phyloP scores from a whole-genome alignment of 1,140 invertebrate genomes.

The Pseudomyrmex flavicornis region DNA sequence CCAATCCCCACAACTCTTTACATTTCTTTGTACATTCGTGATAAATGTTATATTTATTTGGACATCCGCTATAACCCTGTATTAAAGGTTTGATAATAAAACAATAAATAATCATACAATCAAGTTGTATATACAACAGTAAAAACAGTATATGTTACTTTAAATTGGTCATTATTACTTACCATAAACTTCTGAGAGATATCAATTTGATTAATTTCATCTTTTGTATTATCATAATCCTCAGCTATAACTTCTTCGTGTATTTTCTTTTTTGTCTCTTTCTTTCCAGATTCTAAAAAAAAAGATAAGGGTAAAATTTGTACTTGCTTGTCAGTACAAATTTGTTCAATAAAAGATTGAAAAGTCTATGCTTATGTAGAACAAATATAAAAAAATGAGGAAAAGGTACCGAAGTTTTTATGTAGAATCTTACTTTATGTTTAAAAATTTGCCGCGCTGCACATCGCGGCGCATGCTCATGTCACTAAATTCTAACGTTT shows the following conservation, averaged over 20 bases:
- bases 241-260: constrained; percentile 95
- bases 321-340: background rate
- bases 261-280: constrained; percentile 83
- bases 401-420: too few relatives aligned
- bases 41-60: constrained; percentile 98
- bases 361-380: background rate
- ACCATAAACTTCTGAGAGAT: constrained; percentile 84
- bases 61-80: constrained; percentile 92
- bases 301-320: constrained; percentile 62
- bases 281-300: constrained; percentile 74
- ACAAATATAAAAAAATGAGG: too few relatives aligned
- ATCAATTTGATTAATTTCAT: constrained; percentile 82
- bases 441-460: too few relatives aligned
- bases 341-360: background rate
- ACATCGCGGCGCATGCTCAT: too few relatives aligned
- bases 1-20: constrained; percentile 94
- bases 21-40: constrained; percentile 97
- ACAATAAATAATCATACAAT: background rate
- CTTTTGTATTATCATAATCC: constrained; percentile 90
- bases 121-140: constrained; percentile 48
- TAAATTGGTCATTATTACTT: constrained; percentile 77
- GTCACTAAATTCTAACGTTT: too few relatives aligned
- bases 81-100: constrained; percentile 35
- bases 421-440: too few relatives aligned
- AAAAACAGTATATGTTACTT: constrained; percentile 83